Percentiles rank a stretch among this genome's conserved stretches.
Evolutionary conservation across 2,113 vertebrate species (phyloP).

Genomic region (Oncorhynchus kisutch): DNA sequence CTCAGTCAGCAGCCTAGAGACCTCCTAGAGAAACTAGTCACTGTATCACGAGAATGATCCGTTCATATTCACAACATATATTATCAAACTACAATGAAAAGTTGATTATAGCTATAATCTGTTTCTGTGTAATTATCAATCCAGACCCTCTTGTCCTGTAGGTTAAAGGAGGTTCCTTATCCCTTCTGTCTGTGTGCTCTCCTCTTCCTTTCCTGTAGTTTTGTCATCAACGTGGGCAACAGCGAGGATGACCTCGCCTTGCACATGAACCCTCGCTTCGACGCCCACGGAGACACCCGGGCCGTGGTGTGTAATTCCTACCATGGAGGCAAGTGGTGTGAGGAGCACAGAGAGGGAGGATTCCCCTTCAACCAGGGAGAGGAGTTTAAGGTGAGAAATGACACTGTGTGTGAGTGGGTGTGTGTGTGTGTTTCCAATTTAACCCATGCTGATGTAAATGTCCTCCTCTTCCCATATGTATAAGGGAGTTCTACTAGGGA

Average conservation of each 20-base stretch:
- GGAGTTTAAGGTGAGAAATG: constrained; percentile 64
- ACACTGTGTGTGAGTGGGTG: neutral
- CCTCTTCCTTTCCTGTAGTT: constrained; percentile 48
- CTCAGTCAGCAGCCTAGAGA: neutral
- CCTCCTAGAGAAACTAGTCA: too few relatives aligned
- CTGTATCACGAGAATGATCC: too few relatives aligned
- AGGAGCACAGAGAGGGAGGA: constrained; percentile 54
- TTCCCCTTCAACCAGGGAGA: constrained; percentile 71
- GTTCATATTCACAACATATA: neutral
- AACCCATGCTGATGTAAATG: neutral
- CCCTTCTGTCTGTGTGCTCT: too few relatives aligned
- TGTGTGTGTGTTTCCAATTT: too few relatives aligned
- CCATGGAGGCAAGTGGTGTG: constrained; percentile 64
- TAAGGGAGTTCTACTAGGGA: neutral
- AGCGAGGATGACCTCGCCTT: constrained; percentile 60
- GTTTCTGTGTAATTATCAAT: too few relatives aligned
- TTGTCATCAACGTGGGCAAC: constrained; percentile 67
- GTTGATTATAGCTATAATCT: too few relatives aligned
- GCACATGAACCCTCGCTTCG: constrained; percentile 74
- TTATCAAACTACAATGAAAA: too few relatives aligned
- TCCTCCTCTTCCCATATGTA: too few relatives aligned
- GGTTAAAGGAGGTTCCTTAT: too few relatives aligned
- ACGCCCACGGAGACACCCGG: constrained; percentile 64
- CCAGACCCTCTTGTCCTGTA: too few relatives aligned
- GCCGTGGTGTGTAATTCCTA: constrained; percentile 73